These are phyloP conservation scores for Drosophila demipolita DNA, from an alignment of 2,888 invertebrate genomes.

Conservation along the genomic window DNA sequence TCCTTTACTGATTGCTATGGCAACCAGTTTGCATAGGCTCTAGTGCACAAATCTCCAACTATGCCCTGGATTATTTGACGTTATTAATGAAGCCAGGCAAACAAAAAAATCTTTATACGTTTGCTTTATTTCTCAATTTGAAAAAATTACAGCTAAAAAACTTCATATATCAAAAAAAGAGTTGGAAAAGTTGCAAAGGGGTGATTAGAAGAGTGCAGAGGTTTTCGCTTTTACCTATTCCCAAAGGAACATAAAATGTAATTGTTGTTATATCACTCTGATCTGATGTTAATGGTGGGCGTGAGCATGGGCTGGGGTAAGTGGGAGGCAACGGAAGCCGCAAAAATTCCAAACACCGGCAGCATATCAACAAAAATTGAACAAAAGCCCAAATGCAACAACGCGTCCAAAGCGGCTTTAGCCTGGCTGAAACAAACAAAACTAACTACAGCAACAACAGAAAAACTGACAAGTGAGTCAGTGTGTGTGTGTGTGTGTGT, in stretches of 20 bases:
- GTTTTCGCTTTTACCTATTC: neutral
- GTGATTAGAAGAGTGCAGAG: slow-evolving; percentile 1
- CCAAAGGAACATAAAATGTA: slow-evolving; percentile 47
- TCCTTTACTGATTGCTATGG: slow-evolving; percentile 40
- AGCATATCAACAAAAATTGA: slow-evolving; percentile 58
- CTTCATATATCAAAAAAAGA: neutral
- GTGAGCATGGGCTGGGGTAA: slow-evolving; percentile 8
- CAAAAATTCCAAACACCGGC: slow-evolving; percentile 78
- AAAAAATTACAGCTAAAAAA: slow-evolving; percentile 1
- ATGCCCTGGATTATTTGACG: neutral
- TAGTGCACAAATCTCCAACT: slow-evolving; percentile 5
- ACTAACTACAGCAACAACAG: slow-evolving; percentile 44
- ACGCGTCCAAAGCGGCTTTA: slow-evolving; percentile 70
- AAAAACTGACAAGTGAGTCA: slow-evolving; percentile 27
- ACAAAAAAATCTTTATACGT: neutral
- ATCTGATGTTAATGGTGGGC: slow-evolving; percentile 21
- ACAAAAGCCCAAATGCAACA: slow-evolving; percentile 58
- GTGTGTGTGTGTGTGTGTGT: slow-evolving; percentile 17
- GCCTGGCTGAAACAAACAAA: slow-evolving; percentile 63
- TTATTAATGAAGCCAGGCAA: slow-evolving; percentile 2
- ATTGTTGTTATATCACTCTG: slow-evolving; percentile 40
- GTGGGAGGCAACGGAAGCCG: slow-evolving; percentile 63
- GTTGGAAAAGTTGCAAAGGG: neutral
- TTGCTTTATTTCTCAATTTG: neutral
- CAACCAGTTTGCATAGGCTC: slow-evolving; percentile 47